phyloP scores from a whole-genome alignment of 2,888 invertebrate genomes.

The Chrysopilus asiliformis region DNA sequence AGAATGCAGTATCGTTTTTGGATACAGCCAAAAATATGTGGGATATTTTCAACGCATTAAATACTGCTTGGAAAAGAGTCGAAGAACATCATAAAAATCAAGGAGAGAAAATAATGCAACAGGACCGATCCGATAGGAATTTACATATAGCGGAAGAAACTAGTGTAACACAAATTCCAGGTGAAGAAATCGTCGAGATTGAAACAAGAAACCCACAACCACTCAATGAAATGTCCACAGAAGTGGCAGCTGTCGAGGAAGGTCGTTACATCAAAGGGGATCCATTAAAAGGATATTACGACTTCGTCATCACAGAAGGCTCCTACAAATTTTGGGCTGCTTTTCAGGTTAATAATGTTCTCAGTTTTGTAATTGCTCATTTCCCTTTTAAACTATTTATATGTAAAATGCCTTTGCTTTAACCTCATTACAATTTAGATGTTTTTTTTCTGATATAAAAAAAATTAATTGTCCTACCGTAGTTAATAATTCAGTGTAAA shows the following conservation, averaged over 20 bases:
- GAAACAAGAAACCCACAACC: background rate
- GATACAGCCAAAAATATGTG: slow-evolving; percentile 26
- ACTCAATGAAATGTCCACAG: background rate
- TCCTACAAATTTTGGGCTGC: slow-evolving; percentile 83
- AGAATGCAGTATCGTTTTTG: slow-evolving; percentile 18
- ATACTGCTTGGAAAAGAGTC: slow-evolving; percentile 26
- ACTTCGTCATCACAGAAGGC: slow-evolving; percentile 76
- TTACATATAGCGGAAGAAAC: background rate
- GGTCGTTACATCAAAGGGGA: slow-evolving; percentile 41
- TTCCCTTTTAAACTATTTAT: too few species aligned
- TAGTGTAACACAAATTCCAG: background rate
- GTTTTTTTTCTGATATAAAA: too few species aligned
- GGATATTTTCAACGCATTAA: slow-evolving; percentile 28
- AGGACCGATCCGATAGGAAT: slow-evolving; percentile 4
- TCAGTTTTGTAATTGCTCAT: too few species aligned
- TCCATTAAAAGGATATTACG: slow-evolving; percentile 70
- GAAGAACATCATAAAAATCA: slow-evolving; percentile 15
- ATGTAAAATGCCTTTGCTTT: too few species aligned
- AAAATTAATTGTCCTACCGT: too few species aligned
- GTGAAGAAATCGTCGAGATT: background rate
- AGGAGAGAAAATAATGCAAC: slow-evolving; percentile 1
- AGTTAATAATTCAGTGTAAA: too few species aligned
- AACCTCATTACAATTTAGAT: too few species aligned
- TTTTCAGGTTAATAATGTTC: slow-evolving; percentile 62
- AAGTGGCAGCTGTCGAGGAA: slow-evolving; percentile 23